Conservation (phyloP, 2,888 invertebrate species). For the Pristionchus exspectatus region DNA sequence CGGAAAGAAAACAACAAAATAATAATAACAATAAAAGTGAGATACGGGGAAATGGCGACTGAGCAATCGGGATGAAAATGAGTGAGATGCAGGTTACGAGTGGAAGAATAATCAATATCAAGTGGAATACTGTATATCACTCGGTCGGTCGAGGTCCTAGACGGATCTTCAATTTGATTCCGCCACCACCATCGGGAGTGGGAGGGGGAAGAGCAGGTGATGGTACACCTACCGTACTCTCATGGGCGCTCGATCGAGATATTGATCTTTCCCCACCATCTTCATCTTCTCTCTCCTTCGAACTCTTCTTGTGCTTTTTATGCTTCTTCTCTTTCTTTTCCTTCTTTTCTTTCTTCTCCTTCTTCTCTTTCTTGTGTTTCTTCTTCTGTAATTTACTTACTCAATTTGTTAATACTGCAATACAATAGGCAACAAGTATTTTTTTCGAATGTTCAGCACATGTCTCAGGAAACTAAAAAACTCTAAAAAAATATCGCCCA, state of each 20-base stretch:
- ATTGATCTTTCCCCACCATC: slow-evolving; percentile 3
- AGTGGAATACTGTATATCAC: background rate
- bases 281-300: background rate
- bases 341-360: slow-evolving; percentile 42
- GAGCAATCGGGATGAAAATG: slow-evolving; percentile 3
- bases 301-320: slow-evolving; percentile 46
- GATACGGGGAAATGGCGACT: background rate
- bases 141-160: slow-evolving; percentile 41
- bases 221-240: background rate
- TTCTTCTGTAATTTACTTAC: slow-evolving; percentile 12
- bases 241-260: slow-evolving; percentile 1
- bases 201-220: background rate
- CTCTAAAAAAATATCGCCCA: background rate
- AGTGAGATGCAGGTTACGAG: slow-evolving; percentile 24
- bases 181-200: background rate
- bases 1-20: background rate
- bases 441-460: too few relatives aligned
- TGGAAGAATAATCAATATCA: slow-evolving; percentile 25
- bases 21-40: slow-evolving; percentile 38
- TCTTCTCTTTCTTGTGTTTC: slow-evolving; percentile 46
- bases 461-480: too few relatives aligned
- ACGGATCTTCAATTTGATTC: slow-evolving; percentile 38
- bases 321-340: slow-evolving; percentile 37
- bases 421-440: too few relatives aligned
- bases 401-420: background rate